Percentiles rank a stretch among this genome's conserved stretches.
phyloP scores from a whole-genome alignment of 2,888 invertebrate genomes.

The Drosophila kuntzei region DNA sequence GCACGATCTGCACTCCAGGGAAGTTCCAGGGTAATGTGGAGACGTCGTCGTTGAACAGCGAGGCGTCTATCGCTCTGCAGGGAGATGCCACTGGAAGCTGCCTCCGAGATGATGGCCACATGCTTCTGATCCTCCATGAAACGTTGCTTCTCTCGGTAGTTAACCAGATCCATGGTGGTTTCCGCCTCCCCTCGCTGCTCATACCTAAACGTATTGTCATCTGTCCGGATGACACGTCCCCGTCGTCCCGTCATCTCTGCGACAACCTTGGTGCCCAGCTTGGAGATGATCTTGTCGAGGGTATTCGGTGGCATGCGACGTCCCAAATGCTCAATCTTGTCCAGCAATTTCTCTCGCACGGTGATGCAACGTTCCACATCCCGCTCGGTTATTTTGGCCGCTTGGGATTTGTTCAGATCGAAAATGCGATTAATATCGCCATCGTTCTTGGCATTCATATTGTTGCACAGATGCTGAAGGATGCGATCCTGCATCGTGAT shows the following conservation, averaged over 20 bases:
- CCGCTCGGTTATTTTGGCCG: constrained; percentile 36
- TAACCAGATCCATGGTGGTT: constrained; percentile 97
- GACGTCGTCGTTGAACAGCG: constrained; percentile 95
- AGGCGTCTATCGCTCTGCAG: constrained; percentile 97
- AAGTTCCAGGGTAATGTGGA: constrained; percentile 99
- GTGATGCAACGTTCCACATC: constrained; percentile 95
- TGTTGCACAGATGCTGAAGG: constrained; percentile 45
- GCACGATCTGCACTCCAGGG: constrained; percentile 99
- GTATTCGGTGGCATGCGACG: constrained; percentile 97
- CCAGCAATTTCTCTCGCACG: constrained; percentile 95
- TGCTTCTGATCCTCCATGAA: constrained; percentile 99
- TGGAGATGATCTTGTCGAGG: constrained; percentile 98
- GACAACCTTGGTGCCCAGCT: constrained; percentile 98
- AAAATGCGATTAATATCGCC: constrained; percentile 87
- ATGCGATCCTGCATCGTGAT: constrained; percentile 70
- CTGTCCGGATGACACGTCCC: constrained; percentile 95
- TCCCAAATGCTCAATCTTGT: constrained; percentile 93
- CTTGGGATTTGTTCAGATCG: constrained; percentile 85
- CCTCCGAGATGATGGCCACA: constrained; percentile 99
- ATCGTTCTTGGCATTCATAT: constrained; percentile 86
- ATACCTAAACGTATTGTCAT: constrained; percentile 95
- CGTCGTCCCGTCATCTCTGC: constrained; percentile 99
- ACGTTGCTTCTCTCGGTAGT: constrained; percentile 94
- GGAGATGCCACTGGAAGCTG: constrained; percentile 98
- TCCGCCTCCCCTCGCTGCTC: constrained; percentile 97